Evolutionary conservation across 2,797 vertebrate species (phyloP).

Genomic region (Pipistrellus pipistrellus): DNA sequence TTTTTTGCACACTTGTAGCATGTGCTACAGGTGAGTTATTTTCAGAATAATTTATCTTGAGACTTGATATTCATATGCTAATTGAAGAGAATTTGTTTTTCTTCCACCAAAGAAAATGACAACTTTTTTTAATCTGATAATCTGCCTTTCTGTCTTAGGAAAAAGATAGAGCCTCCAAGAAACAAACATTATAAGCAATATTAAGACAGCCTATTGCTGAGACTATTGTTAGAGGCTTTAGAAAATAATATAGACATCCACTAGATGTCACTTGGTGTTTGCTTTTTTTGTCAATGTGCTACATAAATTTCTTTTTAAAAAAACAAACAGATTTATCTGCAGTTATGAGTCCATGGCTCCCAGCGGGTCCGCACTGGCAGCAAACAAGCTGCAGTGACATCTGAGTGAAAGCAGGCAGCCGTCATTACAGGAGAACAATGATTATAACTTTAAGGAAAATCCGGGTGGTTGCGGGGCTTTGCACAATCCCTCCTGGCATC

Average conservation of each 20-base stretch:
- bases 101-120: constrained; percentile 37
- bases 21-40: neutral
- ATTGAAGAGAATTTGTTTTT: neutral
- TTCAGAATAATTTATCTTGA: neutral
- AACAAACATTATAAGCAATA: neutral
- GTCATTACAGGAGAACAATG: constrained; percentile 84
- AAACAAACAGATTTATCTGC: constrained; percentile 65
- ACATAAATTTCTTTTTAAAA: constrained; percentile 31
- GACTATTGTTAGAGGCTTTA: constrained; percentile 24
- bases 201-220: constrained; percentile 24
- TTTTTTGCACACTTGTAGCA: neutral
- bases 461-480: constrained; percentile 85
- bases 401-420: constrained; percentile 87
- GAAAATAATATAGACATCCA: constrained; percentile 76
- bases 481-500: constrained; percentile 87
- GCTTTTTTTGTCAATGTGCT: constrained; percentile 69
- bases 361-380: constrained; percentile 81
- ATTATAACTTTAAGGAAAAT: constrained; percentile 86
- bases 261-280: constrained; percentile 90
- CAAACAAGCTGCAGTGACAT: constrained; percentile 83
- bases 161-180: neutral
- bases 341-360: constrained; percentile 84
- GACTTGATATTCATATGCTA: neutral
- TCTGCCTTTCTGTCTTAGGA: neutral
- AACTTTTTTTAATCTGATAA: neutral